Evolutionary conservation across 1,140 invertebrate species (phyloP).

Genomic region (Phocides pigmalion): DNA sequence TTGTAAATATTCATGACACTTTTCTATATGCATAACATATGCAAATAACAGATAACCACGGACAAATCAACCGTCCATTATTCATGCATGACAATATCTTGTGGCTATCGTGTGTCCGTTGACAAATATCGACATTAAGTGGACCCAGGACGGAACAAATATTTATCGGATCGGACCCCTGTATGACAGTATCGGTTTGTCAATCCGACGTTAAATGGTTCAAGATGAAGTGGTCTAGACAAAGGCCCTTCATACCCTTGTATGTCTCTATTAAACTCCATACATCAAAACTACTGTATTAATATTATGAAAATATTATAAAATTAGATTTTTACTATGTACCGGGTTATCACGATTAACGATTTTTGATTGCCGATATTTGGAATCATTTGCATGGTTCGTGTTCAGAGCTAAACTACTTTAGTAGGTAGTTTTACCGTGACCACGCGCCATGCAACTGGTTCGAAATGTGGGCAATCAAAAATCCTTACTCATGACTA

Average conservation of each 20-base stretch:
- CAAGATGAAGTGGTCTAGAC: background rate
- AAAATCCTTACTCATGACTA: too few species aligned
- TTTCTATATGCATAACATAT: background rate
- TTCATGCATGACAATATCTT: slow-evolving; percentile 1
- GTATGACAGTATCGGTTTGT: slow-evolving; percentile 14
- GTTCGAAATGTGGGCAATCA: too few species aligned
- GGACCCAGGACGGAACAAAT: background rate
- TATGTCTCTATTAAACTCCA: background rate
- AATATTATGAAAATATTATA: too few species aligned
- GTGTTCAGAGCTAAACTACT: too few species aligned
- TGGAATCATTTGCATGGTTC: too few species aligned
- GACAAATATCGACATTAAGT: slow-evolving; percentile 2
- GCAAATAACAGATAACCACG: background rate
- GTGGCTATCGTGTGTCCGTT: background rate
- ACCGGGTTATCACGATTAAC: too few species aligned
- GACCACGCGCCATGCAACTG: too few species aligned
- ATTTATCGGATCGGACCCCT: slow-evolving; percentile 13
- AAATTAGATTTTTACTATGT: too few species aligned
- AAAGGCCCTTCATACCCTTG: background rate
- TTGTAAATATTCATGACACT: background rate
- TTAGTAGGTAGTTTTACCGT: too few species aligned
- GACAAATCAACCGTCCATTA: background rate
- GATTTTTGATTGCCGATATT: too few species aligned
- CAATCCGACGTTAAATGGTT: background rate
- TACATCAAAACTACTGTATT: background rate